Evolutionary conservation across 2,888 invertebrate genomes (phyloP).

Genomic region (Onthophagus sagittarius): DNA sequence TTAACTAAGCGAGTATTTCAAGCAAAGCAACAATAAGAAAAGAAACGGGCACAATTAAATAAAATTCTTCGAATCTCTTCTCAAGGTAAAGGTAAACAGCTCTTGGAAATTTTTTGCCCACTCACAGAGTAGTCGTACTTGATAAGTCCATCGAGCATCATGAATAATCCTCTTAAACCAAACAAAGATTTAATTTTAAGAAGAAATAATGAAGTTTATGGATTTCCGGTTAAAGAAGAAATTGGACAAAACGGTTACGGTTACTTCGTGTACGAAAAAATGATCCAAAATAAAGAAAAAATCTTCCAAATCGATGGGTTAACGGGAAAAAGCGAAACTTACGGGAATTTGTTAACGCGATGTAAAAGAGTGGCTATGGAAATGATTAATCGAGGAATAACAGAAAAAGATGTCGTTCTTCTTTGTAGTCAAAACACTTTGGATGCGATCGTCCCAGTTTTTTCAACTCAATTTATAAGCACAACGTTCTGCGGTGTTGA

Average conservation of each 20-base stretch:
- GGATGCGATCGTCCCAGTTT: conserved; percentile 46
- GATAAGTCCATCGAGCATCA: neutral
- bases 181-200: neutral
- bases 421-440: conserved; percentile 48
- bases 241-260: conserved; percentile 20
- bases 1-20: too few relatives aligned
- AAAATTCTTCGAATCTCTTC: too few relatives aligned
- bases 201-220: conserved; percentile 15
- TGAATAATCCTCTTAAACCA: neutral
- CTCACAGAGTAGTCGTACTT: too few relatives aligned
- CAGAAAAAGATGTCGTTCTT: conserved; percentile 46
- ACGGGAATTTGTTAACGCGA: conserved; percentile 41
- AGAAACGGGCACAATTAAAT: too few relatives aligned
- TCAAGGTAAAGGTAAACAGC: too few relatives aligned
- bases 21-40: too few relatives aligned
- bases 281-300: conserved; percentile 18
- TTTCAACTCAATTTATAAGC: conserved; percentile 48
- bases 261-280: conserved; percentile 21
- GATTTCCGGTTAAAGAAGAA: neutral
- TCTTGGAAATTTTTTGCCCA: too few relatives aligned
- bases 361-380: conserved; percentile 47
- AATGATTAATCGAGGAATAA: conserved; percentile 42
- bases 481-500: conserved; percentile 27
- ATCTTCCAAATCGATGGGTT: conserved; percentile 30
- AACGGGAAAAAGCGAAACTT: conserved; percentile 47